Conservation (phyloP, 2,888 invertebrate species). For the Podotricha telesiphe region DNA sequence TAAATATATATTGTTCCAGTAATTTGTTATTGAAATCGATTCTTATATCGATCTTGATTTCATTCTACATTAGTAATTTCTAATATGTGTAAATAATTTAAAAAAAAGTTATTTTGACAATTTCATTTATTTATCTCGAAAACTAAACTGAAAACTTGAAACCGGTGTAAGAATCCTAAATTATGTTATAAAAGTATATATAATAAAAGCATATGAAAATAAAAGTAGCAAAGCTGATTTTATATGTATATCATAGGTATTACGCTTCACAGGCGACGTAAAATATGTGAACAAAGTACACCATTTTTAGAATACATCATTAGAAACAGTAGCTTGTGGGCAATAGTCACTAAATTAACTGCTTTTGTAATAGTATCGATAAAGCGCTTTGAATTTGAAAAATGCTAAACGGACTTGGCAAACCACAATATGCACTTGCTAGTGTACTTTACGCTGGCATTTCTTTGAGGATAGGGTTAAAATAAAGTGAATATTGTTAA, state of each 20-base stretch:
- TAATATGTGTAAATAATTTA: no score
- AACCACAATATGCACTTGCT: constrained; percentile 31
- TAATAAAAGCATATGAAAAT: background rate
- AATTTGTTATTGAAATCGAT: no score
- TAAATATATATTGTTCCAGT: no score
- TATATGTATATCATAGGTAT: background rate
- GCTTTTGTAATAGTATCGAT: constrained; percentile 31
- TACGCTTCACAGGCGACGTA: background rate
- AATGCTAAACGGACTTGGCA: constrained; percentile 24
- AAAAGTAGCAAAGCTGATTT: background rate
- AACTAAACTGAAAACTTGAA: no score
- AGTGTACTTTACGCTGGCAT: constrained; percentile 32
- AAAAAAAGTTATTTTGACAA: no score
- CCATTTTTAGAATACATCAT: constrained; percentile 13
- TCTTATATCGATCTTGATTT: no score
- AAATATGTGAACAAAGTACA: background rate
- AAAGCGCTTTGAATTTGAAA: constrained; percentile 35
- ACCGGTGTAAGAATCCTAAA: no score
- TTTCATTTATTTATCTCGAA: no score
- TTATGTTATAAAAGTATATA: no score
- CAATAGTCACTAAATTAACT: constrained; percentile 29
- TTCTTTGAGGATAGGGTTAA: constrained; percentile 35
- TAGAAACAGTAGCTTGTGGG: constrained; percentile 8
- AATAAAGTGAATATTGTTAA: constrained; percentile 22
- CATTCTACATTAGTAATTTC: no score